Percentiles rank a stretch among this genome's conserved stretches.
Conservation (phyloP, 2,888 invertebrate genomes). For the Girardia tigrina region DNA sequence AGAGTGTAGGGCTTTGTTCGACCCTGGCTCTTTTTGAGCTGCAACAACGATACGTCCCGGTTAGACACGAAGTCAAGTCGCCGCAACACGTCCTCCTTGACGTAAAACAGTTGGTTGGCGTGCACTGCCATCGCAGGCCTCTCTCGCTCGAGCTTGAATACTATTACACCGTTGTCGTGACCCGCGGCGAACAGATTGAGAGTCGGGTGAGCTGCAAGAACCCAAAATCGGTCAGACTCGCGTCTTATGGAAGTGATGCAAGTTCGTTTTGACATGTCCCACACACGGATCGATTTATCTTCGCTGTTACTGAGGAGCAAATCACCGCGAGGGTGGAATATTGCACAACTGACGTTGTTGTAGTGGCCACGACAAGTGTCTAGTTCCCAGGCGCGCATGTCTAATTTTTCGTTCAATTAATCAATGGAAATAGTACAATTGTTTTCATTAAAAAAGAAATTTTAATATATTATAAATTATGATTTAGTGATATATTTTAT, state of each 20-base stretch:
- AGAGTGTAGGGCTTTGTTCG: constrained; percentile 55
- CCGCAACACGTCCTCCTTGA: constrained; percentile 78
- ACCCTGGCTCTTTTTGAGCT: constrained; percentile 54
- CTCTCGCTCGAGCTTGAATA: constrained; percentile 77
- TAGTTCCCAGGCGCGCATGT: constrained; percentile 79
- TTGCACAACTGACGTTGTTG: constrained; percentile 91
- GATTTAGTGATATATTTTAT: too few species aligned
- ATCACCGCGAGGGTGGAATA: constrained; percentile 92
- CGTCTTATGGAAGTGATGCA: constrained; percentile 57
- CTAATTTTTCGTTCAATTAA: constrained; percentile 40
- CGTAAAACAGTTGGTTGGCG: constrained; percentile 80
- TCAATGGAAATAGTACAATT: too few species aligned
- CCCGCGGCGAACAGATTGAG: constrained; percentile 93
- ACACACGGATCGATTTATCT: constrained; percentile 89
- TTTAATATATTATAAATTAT: too few species aligned
- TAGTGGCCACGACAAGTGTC: constrained; percentile 99
- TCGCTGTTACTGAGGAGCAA: constrained; percentile 89
- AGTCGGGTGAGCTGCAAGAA: constrained; percentile 78
- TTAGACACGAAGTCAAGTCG: constrained; percentile 80
- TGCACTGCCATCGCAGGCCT: constrained; percentile 67
- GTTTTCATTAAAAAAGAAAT: too few species aligned
- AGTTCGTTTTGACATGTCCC: constrained; percentile 66
- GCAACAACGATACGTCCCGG: constrained; percentile 80
- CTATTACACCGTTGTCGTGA: constrained; percentile 90
- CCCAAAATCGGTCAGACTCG: constrained; percentile 94